These are phyloP conservation scores for Neodiprion lecontei DNA, from an alignment of 1,140 invertebrate species.

Conservation along the genomic window DNA sequence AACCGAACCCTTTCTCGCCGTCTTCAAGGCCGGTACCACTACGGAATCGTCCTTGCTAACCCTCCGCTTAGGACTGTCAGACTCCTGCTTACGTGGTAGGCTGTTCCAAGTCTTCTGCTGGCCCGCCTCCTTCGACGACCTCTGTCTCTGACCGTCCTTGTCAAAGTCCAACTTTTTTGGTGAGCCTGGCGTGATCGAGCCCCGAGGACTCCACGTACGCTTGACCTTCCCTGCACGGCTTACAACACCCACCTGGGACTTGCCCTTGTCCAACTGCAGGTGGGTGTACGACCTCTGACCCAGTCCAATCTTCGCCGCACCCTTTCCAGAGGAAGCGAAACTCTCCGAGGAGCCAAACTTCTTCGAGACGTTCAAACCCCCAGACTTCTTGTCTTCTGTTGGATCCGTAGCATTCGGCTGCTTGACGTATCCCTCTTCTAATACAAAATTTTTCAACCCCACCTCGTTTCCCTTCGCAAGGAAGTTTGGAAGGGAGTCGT, in stretches of 20 bases:
- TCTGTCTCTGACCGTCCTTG: slow-evolving; percentile 38
- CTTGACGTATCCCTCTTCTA: too few relatives aligned
- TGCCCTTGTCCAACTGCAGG: slow-evolving; percentile 25
- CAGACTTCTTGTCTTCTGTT: slow-evolving; percentile 4
- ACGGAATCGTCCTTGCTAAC: slow-evolving; percentile 49
- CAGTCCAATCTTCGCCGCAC: slow-evolving; percentile 6
- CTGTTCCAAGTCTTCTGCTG: slow-evolving; percentile 17
- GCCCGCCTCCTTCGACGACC: background rate
- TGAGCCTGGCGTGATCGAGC: slow-evolving; percentile 20
- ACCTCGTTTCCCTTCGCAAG: too few relatives aligned
- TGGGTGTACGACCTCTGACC: slow-evolving; percentile 40
- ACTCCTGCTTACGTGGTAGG: slow-evolving; percentile 34
- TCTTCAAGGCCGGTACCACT: slow-evolving; percentile 34
- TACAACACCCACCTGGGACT: slow-evolving; percentile 28
- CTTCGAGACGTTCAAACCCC: slow-evolving; percentile 32
- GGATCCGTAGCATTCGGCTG: slow-evolving; percentile 1
- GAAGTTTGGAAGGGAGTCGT: too few relatives aligned
- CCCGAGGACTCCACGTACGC: background rate
- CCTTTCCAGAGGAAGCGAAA: slow-evolving; percentile 26
- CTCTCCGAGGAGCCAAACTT: slow-evolving; percentile 41
- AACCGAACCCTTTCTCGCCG: slow-evolving; percentile 24
- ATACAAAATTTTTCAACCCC: too few relatives aligned
- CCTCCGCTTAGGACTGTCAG: slow-evolving; percentile 42
- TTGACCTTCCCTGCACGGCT: background rate
- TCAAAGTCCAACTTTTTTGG: slow-evolving; percentile 27